These are phyloP conservation scores for Habroteleia sp. DNA, from an alignment of 2,888 invertebrate genomes.

Conservation along the genomic window DNA sequence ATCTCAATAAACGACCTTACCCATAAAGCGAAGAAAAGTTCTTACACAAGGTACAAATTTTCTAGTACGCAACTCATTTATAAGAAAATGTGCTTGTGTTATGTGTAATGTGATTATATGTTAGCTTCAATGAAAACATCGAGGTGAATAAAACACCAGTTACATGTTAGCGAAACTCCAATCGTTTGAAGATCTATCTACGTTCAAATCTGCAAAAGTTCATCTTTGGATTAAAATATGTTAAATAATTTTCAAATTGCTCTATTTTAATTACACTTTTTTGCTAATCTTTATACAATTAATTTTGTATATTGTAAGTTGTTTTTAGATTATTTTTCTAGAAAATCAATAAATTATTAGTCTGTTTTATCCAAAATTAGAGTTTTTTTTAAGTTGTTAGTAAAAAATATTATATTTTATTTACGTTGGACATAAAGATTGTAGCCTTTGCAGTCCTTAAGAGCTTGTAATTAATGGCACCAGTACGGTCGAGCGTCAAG, in stretches of 20 bases:
- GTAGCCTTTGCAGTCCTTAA: conserved; percentile 74
- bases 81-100: conserved; percentile 34
- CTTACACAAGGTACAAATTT: conserved; percentile 55
- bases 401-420: conserved; percentile 59
- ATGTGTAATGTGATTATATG: conserved; percentile 32
- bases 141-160: conserved; percentile 4
- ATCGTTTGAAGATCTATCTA: too few species aligned
- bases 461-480: conserved; percentile 79
- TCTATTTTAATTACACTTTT: too few species aligned
- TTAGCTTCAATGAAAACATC: conserved; percentile 16
- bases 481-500: conserved; percentile 64
- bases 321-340: too few species aligned
- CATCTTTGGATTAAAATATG: too few species aligned
- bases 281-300: too few species aligned
- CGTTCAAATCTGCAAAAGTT: too few species aligned
- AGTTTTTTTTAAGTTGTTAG: conserved; percentile 53
- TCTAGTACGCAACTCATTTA: conserved; percentile 20
- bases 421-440: conserved; percentile 70
- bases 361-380: conserved; percentile 32
- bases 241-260: too few species aligned
- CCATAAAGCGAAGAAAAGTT: conserved; percentile 54
- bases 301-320: too few species aligned
- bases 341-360: conserved; percentile 27
- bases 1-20: conserved; percentile 61
- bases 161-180: too few species aligned